A percentile compares a stretch with the other conserved stretches of the same genome.
phyloP scores from a whole-genome alignment of 1,140 invertebrate genomes.

The Lucilia sericata region DNA sequence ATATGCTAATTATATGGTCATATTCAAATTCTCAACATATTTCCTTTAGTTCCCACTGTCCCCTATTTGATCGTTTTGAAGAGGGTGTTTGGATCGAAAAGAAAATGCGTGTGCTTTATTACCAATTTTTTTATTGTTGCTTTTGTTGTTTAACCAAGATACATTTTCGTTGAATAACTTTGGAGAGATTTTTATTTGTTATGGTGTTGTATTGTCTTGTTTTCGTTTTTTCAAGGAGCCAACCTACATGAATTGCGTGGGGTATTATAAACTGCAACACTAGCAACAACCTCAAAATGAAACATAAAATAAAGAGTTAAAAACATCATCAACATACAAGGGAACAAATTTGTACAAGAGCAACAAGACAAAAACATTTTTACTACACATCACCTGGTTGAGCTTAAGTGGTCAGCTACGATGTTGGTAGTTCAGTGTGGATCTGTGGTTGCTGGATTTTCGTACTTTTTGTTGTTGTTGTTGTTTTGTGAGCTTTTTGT shows the following conservation, averaged over 20 bases:
- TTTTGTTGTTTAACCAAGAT: neutral
- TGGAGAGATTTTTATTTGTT: slow-evolving; percentile 8
- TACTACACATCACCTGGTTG: slow-evolving; percentile 7
- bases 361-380: slow-evolving; percentile 23
- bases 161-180: neutral
- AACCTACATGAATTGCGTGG: slow-evolving; percentile 33
- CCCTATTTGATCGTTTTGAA: neutral
- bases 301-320: slow-evolving; percentile 7
- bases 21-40: too few relatives aligned
- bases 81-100: neutral
- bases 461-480: neutral
- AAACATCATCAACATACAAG: slow-evolving; percentile 9
- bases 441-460: neutral
- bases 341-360: slow-evolving; percentile 20
- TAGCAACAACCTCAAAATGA: neutral
- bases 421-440: neutral
- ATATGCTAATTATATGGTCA: too few relatives aligned
- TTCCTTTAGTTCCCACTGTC: too few relatives aligned
- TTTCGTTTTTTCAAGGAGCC: neutral
- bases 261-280: slow-evolving; percentile 30
- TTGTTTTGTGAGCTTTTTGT: neutral
- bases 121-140: neutral
- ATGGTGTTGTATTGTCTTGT: neutral
- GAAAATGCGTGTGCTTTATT: slow-evolving; percentile 26
- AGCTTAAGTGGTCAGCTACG: neutral